Conservation (phyloP, 2,888 invertebrate species). For the Ethmia dodecea region DNA sequence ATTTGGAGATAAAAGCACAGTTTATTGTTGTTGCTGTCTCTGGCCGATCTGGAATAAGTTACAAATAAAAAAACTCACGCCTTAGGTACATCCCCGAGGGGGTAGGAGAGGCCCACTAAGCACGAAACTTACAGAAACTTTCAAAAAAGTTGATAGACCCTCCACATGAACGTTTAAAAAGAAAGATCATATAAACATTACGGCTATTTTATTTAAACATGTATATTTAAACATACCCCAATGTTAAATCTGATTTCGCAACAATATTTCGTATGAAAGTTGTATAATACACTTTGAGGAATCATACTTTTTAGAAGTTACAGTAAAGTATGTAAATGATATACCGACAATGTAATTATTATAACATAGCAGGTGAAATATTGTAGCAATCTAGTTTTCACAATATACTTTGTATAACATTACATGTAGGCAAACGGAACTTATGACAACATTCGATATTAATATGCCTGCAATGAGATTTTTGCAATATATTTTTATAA, state of each 20-base stretch:
- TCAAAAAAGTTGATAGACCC: neutral
- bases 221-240: neutral
- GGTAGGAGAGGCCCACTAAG: neutral
- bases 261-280: neutral
- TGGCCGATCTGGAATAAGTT: too few relatives aligned
- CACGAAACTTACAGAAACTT: neutral
- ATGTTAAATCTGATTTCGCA: neutral
- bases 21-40: too few relatives aligned
- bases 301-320: neutral
- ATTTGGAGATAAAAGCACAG: too few relatives aligned
- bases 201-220: neutral
- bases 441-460: neutral
- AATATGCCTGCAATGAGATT: neutral
- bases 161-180: neutral
- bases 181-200: neutral
- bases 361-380: neutral
- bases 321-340: neutral
- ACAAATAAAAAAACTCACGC: too few relatives aligned
- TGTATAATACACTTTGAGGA: neutral
- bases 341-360: neutral
- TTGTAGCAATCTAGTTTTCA: neutral
- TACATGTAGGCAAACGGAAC: neutral
- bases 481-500: neutral
- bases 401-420: neutral
- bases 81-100: too few relatives aligned